Percentiles rank a stretch among this genome's conserved stretches.
Evolutionary conservation across 2,888 invertebrate genomes (phyloP).

Genomic region (Ophion ellenae): DNA sequence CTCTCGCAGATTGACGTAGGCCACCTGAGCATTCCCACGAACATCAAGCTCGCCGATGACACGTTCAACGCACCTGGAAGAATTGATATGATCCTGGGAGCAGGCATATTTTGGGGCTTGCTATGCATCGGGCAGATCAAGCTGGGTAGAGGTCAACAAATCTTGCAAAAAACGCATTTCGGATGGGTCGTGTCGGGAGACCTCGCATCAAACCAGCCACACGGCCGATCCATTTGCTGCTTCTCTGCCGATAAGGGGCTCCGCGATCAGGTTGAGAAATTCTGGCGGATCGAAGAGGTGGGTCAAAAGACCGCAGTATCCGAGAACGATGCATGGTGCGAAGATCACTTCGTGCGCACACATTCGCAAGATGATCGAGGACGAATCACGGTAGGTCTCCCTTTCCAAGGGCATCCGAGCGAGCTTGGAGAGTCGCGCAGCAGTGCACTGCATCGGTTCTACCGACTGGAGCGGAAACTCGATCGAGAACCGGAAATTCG

Average conservation of each 20-base stretch:
- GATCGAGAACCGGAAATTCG: too few species aligned
- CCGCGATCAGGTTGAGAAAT: too few species aligned
- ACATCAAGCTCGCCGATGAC: constrained; percentile 16
- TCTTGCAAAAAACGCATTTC: constrained; percentile 51
- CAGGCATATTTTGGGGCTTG: not conserved
- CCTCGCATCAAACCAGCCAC: not conserved
- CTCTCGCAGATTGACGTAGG: not conserved
- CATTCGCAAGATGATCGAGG: not conserved
- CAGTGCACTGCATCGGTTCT: too few species aligned
- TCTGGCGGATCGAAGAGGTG: too few species aligned
- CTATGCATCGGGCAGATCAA: constrained; percentile 54
- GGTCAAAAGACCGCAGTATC: too few species aligned
- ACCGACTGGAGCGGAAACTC: too few species aligned
- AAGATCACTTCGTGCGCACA: not conserved
- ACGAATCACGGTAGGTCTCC: constrained; percentile 2
- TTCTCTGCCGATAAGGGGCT: too few species aligned
- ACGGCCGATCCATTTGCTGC: too few species aligned
- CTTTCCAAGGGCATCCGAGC: not conserved
- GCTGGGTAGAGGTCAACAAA: constrained; percentile 19
- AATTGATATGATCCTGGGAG: constrained; percentile 29
- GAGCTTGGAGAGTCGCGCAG: too few species aligned
- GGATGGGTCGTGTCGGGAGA: constrained; percentile 71
- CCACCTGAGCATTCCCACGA: not conserved
- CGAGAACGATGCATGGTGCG: not conserved
- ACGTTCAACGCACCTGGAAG: constrained; percentile 1